Base-by-base conservation (phyloP, 2,888 invertebrate genomes). In the Pristionchus mayeri region DNA sequence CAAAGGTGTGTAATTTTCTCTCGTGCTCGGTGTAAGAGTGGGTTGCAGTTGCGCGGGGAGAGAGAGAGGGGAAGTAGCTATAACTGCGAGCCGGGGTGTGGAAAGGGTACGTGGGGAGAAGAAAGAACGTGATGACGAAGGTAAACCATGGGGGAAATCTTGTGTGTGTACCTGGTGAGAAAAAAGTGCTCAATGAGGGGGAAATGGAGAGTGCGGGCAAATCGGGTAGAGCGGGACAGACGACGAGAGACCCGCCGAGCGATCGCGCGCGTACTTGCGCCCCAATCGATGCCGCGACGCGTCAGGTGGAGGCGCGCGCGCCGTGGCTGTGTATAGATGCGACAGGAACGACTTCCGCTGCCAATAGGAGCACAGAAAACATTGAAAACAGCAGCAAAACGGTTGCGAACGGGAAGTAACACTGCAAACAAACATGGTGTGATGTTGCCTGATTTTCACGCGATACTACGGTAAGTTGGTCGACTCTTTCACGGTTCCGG, bases 101-200 rank as follows among this genome's bases (percentile, higher is more conserved):
- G 75, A 44, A 40, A 16, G 9, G 44, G 34, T 11, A 4, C 21
- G n/a, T 6, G 40, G 75, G 76, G 30, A 6, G 76, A 76, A 34
- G 48, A 67, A 75, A 75, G 76, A 76, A 76, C 48, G 76, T 50
- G 76, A 76, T 76, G 50, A 76, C 48, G 76, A 27, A 76, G 76
- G 71, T 71, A 63, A 63, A 67, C 67, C 71, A 7, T n/a, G 40
- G 71, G 7, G 13, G 13, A 6, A 6, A 71, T 40, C 40, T 71
- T 40, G 24, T 40, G 71, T 71, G 71, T 71, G 18, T 44, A 63
- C 40, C 71, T 71, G 71, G 71, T 40, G 71, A 71, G 71, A 71
- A 71, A 67, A 52, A 50, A 76, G 76, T 50, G 76, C 30, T 48
- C 76, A 18, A 27, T n/a, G n/a, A 76, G 48, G 27, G 34, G 50